Percentiles rank a stretch among this genome's conserved stretches.
These are phyloP conservation scores for Conops quadrifasciatus DNA, from an alignment of 2,888 invertebrate species.

Conservation along the genomic window DNA sequence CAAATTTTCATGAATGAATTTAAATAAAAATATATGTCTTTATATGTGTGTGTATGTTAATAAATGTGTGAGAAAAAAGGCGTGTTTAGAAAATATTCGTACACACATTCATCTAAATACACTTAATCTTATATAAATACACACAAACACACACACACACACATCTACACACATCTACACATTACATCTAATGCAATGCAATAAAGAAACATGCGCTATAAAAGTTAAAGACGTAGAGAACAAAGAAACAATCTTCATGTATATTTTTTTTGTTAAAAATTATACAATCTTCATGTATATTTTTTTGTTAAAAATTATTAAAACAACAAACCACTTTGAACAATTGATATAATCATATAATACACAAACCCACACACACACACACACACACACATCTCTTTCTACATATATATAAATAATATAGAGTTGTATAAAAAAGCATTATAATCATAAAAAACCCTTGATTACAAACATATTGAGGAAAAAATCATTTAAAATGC, in stretches of 20 bases:
- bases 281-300: not conserved
- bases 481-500: constrained; percentile 13
- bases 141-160: constrained; percentile 22
- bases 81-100: constrained; percentile 14
- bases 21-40: not conserved
- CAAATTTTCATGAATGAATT: constrained; percentile 8
- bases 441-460: not conserved
- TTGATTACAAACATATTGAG: constrained; percentile 13
- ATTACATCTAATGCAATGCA: too few species aligned
- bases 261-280: not conserved
- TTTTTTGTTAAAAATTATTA: not conserved
- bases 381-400: not conserved
- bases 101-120: not conserved
- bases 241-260: not conserved
- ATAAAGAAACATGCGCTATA: not conserved
- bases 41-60: too few species aligned
- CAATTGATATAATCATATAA: too few species aligned
- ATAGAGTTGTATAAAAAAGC: not conserved
- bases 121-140: constrained; percentile 12
- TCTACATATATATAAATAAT: not conserved
- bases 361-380: not conserved
- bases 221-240: not conserved
- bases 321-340: not conserved
- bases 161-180: constrained; percentile 5
- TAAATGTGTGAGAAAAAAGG: constrained; percentile 17